Base-by-base conservation (phyloP, 2,888 invertebrate species). In the Philereme vetulata region DNA sequence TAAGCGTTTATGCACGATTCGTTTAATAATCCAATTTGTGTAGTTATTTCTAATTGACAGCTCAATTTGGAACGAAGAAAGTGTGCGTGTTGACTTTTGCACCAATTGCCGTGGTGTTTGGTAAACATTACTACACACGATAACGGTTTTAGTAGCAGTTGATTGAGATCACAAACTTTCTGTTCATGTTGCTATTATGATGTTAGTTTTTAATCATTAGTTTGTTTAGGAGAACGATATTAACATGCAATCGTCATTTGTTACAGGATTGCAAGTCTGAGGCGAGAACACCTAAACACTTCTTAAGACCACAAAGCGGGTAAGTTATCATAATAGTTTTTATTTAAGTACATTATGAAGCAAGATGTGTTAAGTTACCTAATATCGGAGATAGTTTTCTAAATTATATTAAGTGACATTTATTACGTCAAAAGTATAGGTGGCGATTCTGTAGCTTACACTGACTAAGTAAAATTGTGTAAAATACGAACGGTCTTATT, bases 41-140 rank as follows among this genome's bases (percentile, higher is more conserved):
- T 49, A 53, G 60, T 54, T 55, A 54, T 56, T 42, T 65, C 34
- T 57, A 55, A 46, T 68, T 72, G 78, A 80, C 75, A 75, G 67
- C 68, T 78, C 62, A 71, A 82, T 78, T 76, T 71, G 64, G 80
- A 74, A 73, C 78, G 67, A 76, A 84, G 86, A 86, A 86, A 85
- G 85, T 79, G 66, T 71, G 59, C 72, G 66, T 78, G 72, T 80
- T 76, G 75, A 75, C 74, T 68, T 65, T 70, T 63, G 64, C 64
- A 64, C 63, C 60, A 62, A 52, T 66, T 63, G 56, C 44, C 48
- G 45, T 38, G 51, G 50, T 61, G 59, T 61, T 60, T 58, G 47
- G 60, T 61, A 70, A 66, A 66, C 53, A 62, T 60, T 50, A 44
- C 51, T 43, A 4, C 32, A 51, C 43, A 6, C 60, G 55, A 51